phyloP scores from a whole-genome alignment of 2,113 vertebrate genomes.

The Columba livia region DNA sequence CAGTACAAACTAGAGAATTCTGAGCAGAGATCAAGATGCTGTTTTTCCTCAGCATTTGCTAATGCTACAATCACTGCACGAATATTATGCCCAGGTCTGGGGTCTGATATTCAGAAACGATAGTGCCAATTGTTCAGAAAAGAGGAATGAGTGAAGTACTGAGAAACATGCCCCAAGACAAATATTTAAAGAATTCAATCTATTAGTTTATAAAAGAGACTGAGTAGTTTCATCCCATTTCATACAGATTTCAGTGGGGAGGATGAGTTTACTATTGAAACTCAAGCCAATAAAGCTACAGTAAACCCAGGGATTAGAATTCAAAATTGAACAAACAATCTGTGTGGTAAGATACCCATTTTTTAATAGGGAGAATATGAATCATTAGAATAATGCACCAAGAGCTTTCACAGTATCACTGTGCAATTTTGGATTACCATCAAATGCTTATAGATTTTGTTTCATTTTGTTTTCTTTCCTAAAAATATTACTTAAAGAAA shows the following conservation, averaged over 20 bases:
- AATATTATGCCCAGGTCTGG: not conserved
- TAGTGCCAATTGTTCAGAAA: not conserved
- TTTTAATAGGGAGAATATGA: not conserved
- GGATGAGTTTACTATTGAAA: not conserved
- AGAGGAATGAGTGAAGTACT: not conserved
- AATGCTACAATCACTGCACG: not conserved
- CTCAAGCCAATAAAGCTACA: not conserved
- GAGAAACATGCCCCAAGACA: not conserved
- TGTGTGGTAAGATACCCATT: not conserved
- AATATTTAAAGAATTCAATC: not conserved
- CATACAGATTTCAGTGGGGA: not conserved
- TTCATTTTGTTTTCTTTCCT: not conserved
- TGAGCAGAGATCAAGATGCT: not conserved
- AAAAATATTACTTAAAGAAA: not conserved
- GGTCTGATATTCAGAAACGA: not conserved
- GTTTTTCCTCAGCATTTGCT: not conserved
- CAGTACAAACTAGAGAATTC: not conserved
- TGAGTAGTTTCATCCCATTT: not conserved
- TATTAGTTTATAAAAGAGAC: not conserved
- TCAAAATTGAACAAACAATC: not conserved
- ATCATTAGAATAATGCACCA: not conserved
- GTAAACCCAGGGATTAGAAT: constrained; percentile 1
- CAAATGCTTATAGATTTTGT: not conserved
- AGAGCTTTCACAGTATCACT: not conserved
- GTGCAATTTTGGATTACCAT: not conserved